These are phyloP conservation scores for Dastarcus helophoroides DNA, from an alignment of 2,888 invertebrate genomes.

Conservation along the genomic window DNA sequence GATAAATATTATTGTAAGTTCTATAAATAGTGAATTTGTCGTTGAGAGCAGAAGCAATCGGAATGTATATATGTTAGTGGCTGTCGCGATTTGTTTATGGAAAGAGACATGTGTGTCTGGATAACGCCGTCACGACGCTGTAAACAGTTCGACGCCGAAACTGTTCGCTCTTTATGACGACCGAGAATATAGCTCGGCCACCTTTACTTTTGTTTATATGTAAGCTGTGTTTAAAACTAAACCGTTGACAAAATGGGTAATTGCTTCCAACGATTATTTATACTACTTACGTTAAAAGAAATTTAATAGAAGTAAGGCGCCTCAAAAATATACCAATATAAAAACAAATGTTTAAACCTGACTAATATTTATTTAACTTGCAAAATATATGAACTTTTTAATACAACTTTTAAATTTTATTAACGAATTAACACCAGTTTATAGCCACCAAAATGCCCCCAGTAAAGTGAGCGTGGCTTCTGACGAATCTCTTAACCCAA, in stretches of 20 bases:
- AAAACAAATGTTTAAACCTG: constrained; percentile 23
- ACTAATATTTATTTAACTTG: constrained; percentile 23
- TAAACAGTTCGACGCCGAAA: constrained; percentile 46
- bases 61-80: constrained; percentile 24
- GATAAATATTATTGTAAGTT: constrained; percentile 29
- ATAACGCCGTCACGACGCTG: constrained; percentile 32
- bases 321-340: constrained; percentile 21
- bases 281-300: constrained; percentile 31
- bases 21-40: constrained; percentile 31
- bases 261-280: constrained; percentile 35
- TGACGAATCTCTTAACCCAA: too few relatives aligned
- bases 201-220: constrained; percentile 33
- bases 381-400: constrained; percentile 11
- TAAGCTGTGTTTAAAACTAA: constrained; percentile 33
- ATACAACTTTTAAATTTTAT: too few relatives aligned
- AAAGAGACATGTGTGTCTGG: constrained; percentile 32
- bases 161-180: constrained; percentile 32
- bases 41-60: constrained; percentile 24
- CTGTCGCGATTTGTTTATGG: constrained; percentile 34
- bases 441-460: too few relatives aligned
- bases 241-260: constrained; percentile 38
- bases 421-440: too few relatives aligned
- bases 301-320: constrained; percentile 31
- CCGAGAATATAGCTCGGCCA: constrained; percentile 26
- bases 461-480: too few relatives aligned